Evolutionary conservation across 2,888 invertebrate species (phyloP).

Genomic region (Pandemis corylana): DNA sequence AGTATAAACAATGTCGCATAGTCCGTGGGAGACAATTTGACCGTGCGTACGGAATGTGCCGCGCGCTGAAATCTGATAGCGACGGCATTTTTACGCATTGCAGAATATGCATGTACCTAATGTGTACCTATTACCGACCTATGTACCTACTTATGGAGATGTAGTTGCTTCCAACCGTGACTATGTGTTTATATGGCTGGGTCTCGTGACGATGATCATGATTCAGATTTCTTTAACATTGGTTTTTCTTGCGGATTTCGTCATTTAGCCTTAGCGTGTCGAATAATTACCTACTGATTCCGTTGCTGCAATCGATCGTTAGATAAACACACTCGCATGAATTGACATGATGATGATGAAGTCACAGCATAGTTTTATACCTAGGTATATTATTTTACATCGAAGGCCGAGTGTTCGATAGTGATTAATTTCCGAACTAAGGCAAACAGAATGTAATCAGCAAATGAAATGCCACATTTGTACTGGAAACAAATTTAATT

Average conservation of each 20-base stretch:
- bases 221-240: conserved; percentile 25
- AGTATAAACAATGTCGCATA: conserved; percentile 38
- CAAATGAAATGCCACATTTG: conserved; percentile 46
- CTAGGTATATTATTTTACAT: conserved; percentile 29
- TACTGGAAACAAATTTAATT: conserved; percentile 46
- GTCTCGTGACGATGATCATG: conserved; percentile 15
- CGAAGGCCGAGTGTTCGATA: conserved; percentile 27
- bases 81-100: conserved; percentile 44
- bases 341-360: conserved; percentile 28
- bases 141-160: background rate
- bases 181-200: background rate
- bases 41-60: conserved; percentile 51
- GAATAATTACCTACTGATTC: conserved; percentile 32
- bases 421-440: conserved; percentile 35
- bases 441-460: conserved; percentile 42
- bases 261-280: conserved; percentile 28
- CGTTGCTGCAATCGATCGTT: conserved; percentile 31
- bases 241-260: conserved; percentile 33
- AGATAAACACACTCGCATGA: conserved; percentile 29
- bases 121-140: background rate
- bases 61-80: conserved; percentile 50
- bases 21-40: conserved; percentile 52
- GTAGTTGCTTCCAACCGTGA: background rate
- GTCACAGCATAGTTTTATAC: conserved; percentile 29
- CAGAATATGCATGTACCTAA: conserved; percentile 7